Evolutionary conservation across 2,888 invertebrate species (phyloP).

Genomic region (Mythimna loreyi): DNA sequence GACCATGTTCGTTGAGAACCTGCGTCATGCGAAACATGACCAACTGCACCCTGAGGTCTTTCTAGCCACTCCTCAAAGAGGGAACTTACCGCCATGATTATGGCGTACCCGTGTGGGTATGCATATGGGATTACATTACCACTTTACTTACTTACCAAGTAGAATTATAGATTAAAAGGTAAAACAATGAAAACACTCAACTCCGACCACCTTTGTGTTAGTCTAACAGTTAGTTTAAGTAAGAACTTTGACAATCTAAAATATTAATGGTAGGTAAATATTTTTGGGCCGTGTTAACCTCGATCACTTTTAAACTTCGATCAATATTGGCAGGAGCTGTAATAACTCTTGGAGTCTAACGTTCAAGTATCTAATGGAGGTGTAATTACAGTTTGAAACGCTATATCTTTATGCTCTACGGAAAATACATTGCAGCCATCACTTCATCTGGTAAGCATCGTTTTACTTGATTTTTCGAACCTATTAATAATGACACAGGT

Average conservation of each 20-base stretch:
- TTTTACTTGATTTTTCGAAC: neutral
- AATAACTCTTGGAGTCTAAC: constrained; percentile 8
- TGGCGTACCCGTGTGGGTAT: neutral
- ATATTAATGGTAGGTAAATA: constrained; percentile 45
- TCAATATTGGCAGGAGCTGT: constrained; percentile 21
- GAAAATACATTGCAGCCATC: neutral
- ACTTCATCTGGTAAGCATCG: neutral
- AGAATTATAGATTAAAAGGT: constrained; percentile 21
- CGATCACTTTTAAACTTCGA: constrained; percentile 42
- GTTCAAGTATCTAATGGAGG: neutral
- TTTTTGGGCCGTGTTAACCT: constrained; percentile 30
- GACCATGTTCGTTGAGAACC: no score
- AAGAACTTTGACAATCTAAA: constrained; percentile 48
- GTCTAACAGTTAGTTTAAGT: constrained; percentile 30
- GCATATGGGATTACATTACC: neutral
- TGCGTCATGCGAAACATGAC: no score
- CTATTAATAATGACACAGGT: no score
- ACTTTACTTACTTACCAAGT: constrained; percentile 5
- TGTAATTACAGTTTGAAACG: neutral
- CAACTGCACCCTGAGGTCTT: no score
- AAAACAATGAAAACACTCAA: constrained; percentile 19
- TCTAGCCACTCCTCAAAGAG: no score
- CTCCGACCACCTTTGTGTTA: constrained; percentile 10
- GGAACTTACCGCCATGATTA: no score
- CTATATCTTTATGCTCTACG: neutral